phyloP scores from a whole-genome alignment of 2,113 vertebrate species.

The Chrysemys picta region DNA sequence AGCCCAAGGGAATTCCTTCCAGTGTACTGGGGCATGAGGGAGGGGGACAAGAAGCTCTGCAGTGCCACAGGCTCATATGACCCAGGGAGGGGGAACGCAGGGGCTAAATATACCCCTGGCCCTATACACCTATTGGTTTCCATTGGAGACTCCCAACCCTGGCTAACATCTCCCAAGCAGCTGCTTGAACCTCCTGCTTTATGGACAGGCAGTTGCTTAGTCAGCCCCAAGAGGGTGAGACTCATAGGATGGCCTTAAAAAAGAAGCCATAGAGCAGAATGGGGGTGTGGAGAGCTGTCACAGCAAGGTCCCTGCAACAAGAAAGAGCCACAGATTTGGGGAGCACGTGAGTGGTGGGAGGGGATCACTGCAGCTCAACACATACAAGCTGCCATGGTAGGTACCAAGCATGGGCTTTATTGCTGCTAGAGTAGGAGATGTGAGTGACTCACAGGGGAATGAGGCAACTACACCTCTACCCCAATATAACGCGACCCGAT shows the following conservation, averaged over 20 bases:
- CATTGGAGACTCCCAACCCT: background rate
- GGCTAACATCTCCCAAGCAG: background rate
- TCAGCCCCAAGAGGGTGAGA: background rate
- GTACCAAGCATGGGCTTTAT: background rate
- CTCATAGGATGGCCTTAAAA: background rate
- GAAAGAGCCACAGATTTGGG: background rate
- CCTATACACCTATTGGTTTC: background rate
- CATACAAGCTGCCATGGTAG: background rate
- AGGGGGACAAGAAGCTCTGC: background rate
- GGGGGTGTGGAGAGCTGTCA: background rate
- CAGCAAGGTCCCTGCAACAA: background rate
- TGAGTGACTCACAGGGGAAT: background rate
- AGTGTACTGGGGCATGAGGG: background rate
- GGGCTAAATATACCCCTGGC: background rate
- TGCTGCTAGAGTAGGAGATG: background rate
- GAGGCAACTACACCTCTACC: background rate
- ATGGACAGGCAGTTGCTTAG: background rate
- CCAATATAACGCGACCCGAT: too few relatives aligned
- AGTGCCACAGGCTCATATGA: background rate
- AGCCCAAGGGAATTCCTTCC: background rate
- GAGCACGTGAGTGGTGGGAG: background rate
- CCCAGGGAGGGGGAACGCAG: background rate
- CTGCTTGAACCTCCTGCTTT: background rate
- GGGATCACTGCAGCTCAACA: background rate
- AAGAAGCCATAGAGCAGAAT: background rate